Conservation (phyloP, 2,888 invertebrate genomes). For the Serrognathus titanus region DNA sequence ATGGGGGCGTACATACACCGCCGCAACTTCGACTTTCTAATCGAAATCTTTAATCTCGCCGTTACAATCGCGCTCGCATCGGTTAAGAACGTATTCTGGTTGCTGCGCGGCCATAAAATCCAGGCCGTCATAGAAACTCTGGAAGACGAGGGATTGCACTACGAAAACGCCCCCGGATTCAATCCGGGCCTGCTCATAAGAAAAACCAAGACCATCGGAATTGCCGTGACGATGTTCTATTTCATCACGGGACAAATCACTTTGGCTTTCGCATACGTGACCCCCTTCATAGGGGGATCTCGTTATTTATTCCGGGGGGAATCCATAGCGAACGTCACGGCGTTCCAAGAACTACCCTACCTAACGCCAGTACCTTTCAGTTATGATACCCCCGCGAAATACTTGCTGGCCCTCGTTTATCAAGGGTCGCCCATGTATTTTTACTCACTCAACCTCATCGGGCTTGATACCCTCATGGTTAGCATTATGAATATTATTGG, state of each 20-base stretch:
- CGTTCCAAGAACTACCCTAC: conserved; percentile 7
- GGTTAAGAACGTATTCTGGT: conserved; percentile 37
- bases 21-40: conserved; percentile 29
- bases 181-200: conserved; percentile 27
- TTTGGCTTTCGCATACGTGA: conserved; percentile 33
- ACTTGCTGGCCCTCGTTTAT: conserved; percentile 38
- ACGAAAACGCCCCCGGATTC: conserved; percentile 28
- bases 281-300: conserved; percentile 27
- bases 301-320: conserved; percentile 4
- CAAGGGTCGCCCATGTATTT: conserved; percentile 41
- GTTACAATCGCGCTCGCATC: conserved; percentile 37
- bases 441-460: conserved; percentile 39
- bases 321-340: conserved; percentile 2
- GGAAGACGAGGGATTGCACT: conserved; percentile 29
- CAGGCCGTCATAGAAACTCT: conserved; percentile 30
- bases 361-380: conserved; percentile 33
- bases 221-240: conserved; percentile 31
- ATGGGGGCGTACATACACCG: neutral
- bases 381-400: conserved; percentile 33
- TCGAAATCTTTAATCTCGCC: conserved; percentile 36
- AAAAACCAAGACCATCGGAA: conserved; percentile 29
- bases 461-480: conserved; percentile 41
- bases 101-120: conserved; percentile 28
- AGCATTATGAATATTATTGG: conserved; percentile 42
- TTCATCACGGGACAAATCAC: conserved; percentile 34